Base-by-base conservation (phyloP, 64 coral and sea anemone species). In the Pocillopora damicornis region DNA sequence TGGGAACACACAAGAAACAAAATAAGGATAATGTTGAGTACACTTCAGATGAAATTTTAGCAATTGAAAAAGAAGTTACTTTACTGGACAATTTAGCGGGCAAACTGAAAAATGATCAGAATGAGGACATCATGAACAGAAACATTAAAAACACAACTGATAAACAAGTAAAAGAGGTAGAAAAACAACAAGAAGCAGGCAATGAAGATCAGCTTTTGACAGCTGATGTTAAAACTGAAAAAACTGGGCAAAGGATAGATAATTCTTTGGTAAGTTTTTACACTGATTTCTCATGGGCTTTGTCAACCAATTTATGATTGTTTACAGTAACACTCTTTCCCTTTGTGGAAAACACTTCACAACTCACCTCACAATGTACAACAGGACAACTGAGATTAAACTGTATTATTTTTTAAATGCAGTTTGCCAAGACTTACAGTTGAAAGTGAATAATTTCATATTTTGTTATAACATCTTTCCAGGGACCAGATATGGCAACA, bases 401-500 rank as follows among this genome's bases (percentile, higher is more conserved):
- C 42, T 51, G 42, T 51, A 51, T 51, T 51, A 51, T 51, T 51
- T 7, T 51, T 4, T 51, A 51, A 51, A 51, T 51, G 42, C 42
- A 51, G 3, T 51, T 51, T 51, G 42, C 7, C 42, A 4, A 4
- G 42, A 51, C 42, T 51, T 51, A 51, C 7, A 51, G 42, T 7
- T 51, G 42, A 51, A 7, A 51, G 42, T 51, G 7, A 51, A 0
- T 51, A 7, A 51, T 51, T 51, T 51, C 7, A 51, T 51, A 51
- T 51, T 10, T 23, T 25, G 67, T 71, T 20, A 71, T 22, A 35
- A 16, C 51, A 26, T 85, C 37, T 85, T 82, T 57, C 36, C 76
- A 83, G 63, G 88, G 60, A 59, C 91, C 88, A 38, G 94, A 96
- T 69, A 51, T 93, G 23, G 94, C 94, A 76, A 93, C 84, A 37